Base-by-base conservation (phyloP, 2,888 invertebrate species). In the Melinaea marsaeus region DNA sequence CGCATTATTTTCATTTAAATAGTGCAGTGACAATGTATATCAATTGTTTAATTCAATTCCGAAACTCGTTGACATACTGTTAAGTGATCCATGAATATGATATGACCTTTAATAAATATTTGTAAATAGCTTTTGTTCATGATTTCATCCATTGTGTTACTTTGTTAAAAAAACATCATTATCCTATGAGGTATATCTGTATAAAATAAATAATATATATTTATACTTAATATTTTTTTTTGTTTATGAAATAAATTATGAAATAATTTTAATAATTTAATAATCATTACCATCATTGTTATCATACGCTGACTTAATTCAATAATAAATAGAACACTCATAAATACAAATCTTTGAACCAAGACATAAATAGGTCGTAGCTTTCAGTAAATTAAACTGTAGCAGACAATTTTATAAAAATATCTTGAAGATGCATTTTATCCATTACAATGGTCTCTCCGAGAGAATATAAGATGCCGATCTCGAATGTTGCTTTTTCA, bases 401-500 rank as follows among this genome's bases (percentile, higher is more conserved):
- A 32, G 51, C 51, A 32, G 51, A 51, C 51, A 51, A 51, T 51
- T 51, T 51, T 51, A 51, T 51, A 32, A 51, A 32, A 51, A 51
- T 51, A 51, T 51, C 32, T 51, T 51, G 51, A 51, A 51, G 51
- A 32, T 51, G 51, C 51, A 51, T 51, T 51, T 51, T 51, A 51
- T 51, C 7, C 22, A 32, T 51, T 32, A 51, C 51, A 51, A 51
- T 51, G 51, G 51, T 51, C 51, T 51, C 48, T 51, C 51, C 60
- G 58, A 63, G 47, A 55, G 54, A 65, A 65, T 63, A 65, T 57
- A 58, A 65, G 60, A 65, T 63, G 58, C 51, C 63, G 60, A 61
- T 62, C 57, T 55, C 48, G 48, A 58, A 64, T 60, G 58, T 58
- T 63, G 54, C 63, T 65, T 63, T 65, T 63, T 63, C 65, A 65